Base-by-base conservation (phyloP, 2,888 invertebrate genomes). In the Heteromyza rotundicornis region DNA sequence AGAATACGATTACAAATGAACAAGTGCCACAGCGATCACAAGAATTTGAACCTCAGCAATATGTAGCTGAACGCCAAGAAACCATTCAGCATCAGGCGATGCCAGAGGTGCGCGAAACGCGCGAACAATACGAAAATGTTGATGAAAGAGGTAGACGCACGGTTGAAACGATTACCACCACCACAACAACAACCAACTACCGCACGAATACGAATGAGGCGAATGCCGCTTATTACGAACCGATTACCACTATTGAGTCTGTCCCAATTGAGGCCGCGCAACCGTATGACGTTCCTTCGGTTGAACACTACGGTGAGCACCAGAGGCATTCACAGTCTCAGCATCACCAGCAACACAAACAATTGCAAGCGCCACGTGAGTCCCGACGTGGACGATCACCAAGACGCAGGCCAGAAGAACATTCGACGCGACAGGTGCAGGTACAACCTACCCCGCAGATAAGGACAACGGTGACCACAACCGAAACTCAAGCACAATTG, bases 321-420 rank as follows among this genome's bases (percentile, higher is more conserved):
- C 59, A 68, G 47, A 69, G 68, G n/a, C 57, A 57, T 24, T 44
- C 52, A 7, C 59, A 53, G 8, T 14, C 47, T 40, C 68, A 70
- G 35, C 63, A 55, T 19, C 57, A 52, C 23, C n/a, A n/a, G n/a
- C 57, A 54, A 52, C 62, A 52, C 23, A 71, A 71, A 66, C 66
- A 70, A 65, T 55, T 73, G 27, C 72, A 73, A 52, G 64, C 69
- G 17, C 66, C 69, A 12, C 68, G 71, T 17, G 74, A 75, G 35
- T 64, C 62, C 32, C 73, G 74, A 27, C 76, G 80, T 17, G 77
- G 74, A 23, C 78, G 81, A 53, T 81, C 80, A 3, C 80, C 80
- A 1, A 70, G 79, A 17, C 75, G 80, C 12, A 71, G 71, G 20
- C n/a, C 20, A 0, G 62, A 56, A 8, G 44, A 64, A 20, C 60